These are phyloP conservation scores for Rhagium mordax DNA, from an alignment of 2,888 invertebrate species.

Conservation along the genomic window DNA sequence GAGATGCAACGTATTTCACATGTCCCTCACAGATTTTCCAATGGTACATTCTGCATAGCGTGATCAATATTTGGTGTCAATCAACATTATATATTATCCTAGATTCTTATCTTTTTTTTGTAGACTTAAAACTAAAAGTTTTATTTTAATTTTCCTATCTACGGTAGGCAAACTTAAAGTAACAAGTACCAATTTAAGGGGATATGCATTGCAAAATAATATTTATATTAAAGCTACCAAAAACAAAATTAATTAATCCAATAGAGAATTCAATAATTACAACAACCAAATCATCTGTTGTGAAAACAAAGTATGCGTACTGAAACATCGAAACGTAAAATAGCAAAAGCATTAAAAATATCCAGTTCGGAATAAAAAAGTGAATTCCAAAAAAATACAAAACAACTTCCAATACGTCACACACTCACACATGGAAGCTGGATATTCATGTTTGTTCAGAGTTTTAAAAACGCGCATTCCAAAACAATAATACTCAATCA, in stretches of 20 bases:
- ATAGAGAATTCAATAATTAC: slow-evolving; percentile 53
- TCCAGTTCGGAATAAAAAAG: slow-evolving; percentile 33
- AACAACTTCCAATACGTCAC: slow-evolving; percentile 60
- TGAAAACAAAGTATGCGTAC: slow-evolving; percentile 46
- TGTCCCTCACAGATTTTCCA: too few species aligned
- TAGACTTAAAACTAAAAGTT: too few species aligned
- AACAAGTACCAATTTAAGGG: background rate
- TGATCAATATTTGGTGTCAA: too few species aligned
- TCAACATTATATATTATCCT: too few species aligned
- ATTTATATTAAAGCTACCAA: slow-evolving; percentile 47
- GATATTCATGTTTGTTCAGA: slow-evolving; percentile 68
- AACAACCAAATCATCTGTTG: slow-evolving; percentile 54
- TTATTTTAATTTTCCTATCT: too few species aligned
- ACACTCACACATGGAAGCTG: slow-evolving; percentile 56
- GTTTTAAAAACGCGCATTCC: slow-evolving; percentile 72
- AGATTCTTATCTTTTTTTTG: too few species aligned
- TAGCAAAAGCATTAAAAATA: slow-evolving; percentile 36
- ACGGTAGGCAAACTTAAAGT: background rate
- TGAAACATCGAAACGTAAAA: slow-evolving; percentile 42
- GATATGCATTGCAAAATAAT: background rate
- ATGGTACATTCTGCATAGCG: too few species aligned
- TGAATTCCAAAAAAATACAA: slow-evolving; percentile 47
- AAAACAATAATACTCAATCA: slow-evolving; percentile 72
- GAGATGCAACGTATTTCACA: too few species aligned
- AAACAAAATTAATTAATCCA: slow-evolving; percentile 54